Evolutionary conservation across 1,140 invertebrate genomes (phyloP), one percentile per base, ranked within the genome.

Genomic region (Neodiprion lecontei): DNA sequence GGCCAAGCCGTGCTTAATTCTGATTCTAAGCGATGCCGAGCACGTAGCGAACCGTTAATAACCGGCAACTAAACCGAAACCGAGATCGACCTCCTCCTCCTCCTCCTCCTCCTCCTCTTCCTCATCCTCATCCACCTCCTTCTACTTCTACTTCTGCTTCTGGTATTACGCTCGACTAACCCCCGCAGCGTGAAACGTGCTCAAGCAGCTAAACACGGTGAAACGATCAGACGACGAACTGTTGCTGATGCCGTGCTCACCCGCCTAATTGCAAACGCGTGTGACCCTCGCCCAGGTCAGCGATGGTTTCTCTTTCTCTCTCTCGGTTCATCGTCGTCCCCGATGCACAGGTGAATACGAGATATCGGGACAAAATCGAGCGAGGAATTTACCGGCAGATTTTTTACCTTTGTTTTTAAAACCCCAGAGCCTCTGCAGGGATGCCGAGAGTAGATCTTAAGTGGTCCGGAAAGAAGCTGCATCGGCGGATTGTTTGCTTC

Each of bases 31-130:
- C 53, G 53, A 61, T 61, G 53, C 53, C 53, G 53, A 17, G 11
- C 53, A 61, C 53, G 53, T 61, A 61, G 53, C n/a, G 53, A 61
- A 61, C n/a, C 53, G 53, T 61, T 61, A 61, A 61, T 61, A 61
- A 61, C 53, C 11, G 11, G 53, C 11, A 61, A 61, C 53, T 61
- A 17, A 14, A 61, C 5, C 53, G 53, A 61, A 61, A 61, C n/a
- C 53, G 53, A 61, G 53, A 61, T 61, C 53, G 53, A 40, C 53
- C 53, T 61, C 53, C 11, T 14, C 53, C 53, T 61, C 53, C 53
- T 61, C 11, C 7, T 12, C 28, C 11, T 61, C 11, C n/a, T 61
- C 2, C 53, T 11, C 53, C n/a, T 61, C 17, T 10, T 10, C 10
- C 50, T 53, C 10, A 1, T n/a, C 50, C 50, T 21, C 17, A 21